Evolutionary conservation across 2,888 invertebrate genomes (phyloP).

Genomic region (Sphecodes monilicornis): DNA sequence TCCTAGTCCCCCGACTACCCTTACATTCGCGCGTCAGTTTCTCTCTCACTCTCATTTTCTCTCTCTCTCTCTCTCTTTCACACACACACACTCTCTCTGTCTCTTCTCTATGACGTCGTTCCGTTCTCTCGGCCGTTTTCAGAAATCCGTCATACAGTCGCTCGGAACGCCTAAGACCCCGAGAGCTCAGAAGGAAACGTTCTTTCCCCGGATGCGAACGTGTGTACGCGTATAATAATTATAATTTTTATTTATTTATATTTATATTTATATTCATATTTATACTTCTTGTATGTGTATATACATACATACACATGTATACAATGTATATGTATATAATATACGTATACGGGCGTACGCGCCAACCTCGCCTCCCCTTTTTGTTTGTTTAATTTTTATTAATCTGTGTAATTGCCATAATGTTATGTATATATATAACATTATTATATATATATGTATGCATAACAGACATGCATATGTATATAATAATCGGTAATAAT

Average conservation of each 20-base stretch:
- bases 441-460: conserved; percentile 51
- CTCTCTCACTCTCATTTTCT: background rate
- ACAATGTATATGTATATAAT: conserved; percentile 39
- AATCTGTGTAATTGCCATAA: conserved; percentile 66
- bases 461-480: background rate
- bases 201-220: conserved; percentile 68
- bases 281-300: conserved; percentile 39
- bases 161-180: conserved; percentile 48
- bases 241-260: conserved; percentile 49
- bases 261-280: conserved; percentile 47
- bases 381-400: conserved; percentile 35
- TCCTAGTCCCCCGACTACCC: conserved; percentile 38
- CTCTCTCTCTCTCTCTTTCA: background rate
- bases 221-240: conserved; percentile 59
- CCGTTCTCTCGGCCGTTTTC: conserved; percentile 41
- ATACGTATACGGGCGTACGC: conserved; percentile 49
- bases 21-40: conserved; percentile 22
- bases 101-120: conserved; percentile 36
- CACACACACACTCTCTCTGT: background rate
- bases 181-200: conserved; percentile 44
- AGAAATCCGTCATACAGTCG: conserved; percentile 19
- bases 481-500: conserved; percentile 70
- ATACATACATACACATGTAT: conserved; percentile 1
- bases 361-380: conserved; percentile 17
- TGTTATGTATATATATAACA: conserved; percentile 60